phyloP scores from a whole-genome alignment of 1,140 invertebrate species.

The Brachionus manjavacas region DNA sequence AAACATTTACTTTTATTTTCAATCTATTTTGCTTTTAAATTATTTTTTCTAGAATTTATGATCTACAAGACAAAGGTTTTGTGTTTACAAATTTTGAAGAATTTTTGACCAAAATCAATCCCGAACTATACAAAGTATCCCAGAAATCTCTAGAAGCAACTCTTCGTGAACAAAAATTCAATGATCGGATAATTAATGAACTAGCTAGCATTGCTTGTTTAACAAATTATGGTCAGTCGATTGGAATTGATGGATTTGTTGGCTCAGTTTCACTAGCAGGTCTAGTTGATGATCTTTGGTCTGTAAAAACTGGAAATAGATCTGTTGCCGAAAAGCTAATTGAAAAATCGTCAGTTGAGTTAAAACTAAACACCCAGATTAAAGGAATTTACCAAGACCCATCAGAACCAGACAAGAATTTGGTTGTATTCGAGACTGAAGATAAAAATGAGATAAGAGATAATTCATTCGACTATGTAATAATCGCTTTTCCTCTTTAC shows the following conservation, averaged over 20 bases:
- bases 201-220: slow-evolving; percentile 61
- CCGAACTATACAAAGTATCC: slow-evolving; percentile 59
- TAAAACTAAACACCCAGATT: slow-evolving; percentile 10
- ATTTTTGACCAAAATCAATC: slow-evolving; percentile 61
- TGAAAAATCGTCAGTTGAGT: slow-evolving; percentile 51
- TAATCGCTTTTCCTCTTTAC: slow-evolving; percentile 27
- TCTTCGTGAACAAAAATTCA: slow-evolving; percentile 57
- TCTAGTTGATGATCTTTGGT: slow-evolving; percentile 61
- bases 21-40: neutral
- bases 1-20: too few relatives aligned
- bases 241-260: slow-evolving; percentile 46
- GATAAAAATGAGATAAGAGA: neutral
- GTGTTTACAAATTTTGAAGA: slow-evolving; percentile 60
- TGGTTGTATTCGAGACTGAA: slow-evolving; percentile 14
- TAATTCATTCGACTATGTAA: slow-evolving; percentile 8
- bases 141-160: slow-evolving; percentile 54
- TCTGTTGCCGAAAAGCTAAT: slow-evolving; percentile 59
- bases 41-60: slow-evolving; percentile 61
- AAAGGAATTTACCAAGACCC: neutral
- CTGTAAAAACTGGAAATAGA: slow-evolving; percentile 65
- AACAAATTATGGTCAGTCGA: slow-evolving; percentile 66
- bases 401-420: neutral
- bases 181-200: slow-evolving; percentile 61
- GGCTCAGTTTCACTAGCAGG: slow-evolving; percentile 62
- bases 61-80: slow-evolving; percentile 59